phyloP scores from a whole-genome alignment of 1,140 invertebrate species.

The Zaprionus inermis region DNA sequence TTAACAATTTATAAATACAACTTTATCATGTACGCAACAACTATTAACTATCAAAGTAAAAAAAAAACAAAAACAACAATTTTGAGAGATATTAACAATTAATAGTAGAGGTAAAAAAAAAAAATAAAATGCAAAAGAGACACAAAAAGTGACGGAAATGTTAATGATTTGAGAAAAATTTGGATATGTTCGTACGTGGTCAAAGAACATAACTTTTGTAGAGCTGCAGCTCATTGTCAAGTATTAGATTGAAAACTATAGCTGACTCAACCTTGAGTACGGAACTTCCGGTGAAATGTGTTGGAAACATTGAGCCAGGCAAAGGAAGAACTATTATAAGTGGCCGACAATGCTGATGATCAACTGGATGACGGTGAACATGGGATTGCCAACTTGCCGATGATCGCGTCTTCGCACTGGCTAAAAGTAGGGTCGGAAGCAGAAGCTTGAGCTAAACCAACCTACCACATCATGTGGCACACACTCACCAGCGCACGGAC shows the following conservation, averaged over 20 bases:
- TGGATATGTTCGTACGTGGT: conserved; percentile 26
- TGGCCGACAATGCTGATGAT: conserved; percentile 11
- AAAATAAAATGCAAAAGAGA: conserved; percentile 28
- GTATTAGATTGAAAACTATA: neutral
- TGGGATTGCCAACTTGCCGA: neutral
- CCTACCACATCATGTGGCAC: neutral
- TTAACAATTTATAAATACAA: neutral
- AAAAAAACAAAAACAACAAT: neutral
- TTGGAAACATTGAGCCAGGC: neutral
- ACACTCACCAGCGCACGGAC: neutral
- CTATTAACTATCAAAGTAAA: neutral
- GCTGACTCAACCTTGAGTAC: neutral
- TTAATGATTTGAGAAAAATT: conserved; percentile 9
- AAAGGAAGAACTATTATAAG: neutral
- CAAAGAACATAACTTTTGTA: neutral
- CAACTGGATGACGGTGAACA: neutral
- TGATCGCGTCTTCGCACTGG: conserved; percentile 5
- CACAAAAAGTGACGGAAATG: conserved; percentile 31
- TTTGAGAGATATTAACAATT: neutral
- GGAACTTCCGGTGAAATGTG: neutral
- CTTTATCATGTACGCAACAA: neutral
- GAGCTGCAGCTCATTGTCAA: neutral
- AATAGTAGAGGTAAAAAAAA: neutral
- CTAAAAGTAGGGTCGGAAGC: neutral
- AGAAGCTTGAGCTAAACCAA: neutral